Evolutionary conservation across 2,888 invertebrate species (phyloP).

Genomic region (Timema cristinae): DNA sequence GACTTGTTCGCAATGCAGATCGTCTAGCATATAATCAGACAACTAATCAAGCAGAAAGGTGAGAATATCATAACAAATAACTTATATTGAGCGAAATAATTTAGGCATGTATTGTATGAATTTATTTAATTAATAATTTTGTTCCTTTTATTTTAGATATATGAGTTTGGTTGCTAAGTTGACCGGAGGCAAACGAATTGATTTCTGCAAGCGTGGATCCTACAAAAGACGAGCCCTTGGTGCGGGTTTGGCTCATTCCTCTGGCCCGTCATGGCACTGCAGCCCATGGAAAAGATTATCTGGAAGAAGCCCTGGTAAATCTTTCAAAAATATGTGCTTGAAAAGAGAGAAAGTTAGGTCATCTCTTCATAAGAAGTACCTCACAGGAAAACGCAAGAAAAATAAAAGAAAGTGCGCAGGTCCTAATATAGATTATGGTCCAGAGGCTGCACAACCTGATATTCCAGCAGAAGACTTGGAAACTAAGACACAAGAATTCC

Average conservation of each 20-base stretch:
- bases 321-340: background rate
- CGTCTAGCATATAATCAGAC: too few relatives aligned
- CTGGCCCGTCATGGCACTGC: background rate
- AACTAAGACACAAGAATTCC: too few relatives aligned
- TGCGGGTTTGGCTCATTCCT: background rate
- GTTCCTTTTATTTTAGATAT: background rate
- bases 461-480: too few relatives aligned
- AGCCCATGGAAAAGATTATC: background rate
- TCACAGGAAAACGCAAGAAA: too few relatives aligned
- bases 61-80: background rate
- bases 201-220: background rate
- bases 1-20: too few relatives aligned
- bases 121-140: background rate
- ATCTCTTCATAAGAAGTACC: constrained; percentile 2
- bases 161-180: background rate
- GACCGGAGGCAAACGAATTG: background rate
- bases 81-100: too few relatives aligned
- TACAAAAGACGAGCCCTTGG: background rate
- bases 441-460: too few relatives aligned
- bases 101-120: too few relatives aligned
- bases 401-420: too few relatives aligned
- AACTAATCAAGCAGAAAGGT: too few relatives aligned
- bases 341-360: background rate
- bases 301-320: constrained; percentile 1
- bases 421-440: too few relatives aligned